phyloP scores from a whole-genome alignment of 2,888 invertebrate genomes.

The Pristionchus japonicus region DNA sequence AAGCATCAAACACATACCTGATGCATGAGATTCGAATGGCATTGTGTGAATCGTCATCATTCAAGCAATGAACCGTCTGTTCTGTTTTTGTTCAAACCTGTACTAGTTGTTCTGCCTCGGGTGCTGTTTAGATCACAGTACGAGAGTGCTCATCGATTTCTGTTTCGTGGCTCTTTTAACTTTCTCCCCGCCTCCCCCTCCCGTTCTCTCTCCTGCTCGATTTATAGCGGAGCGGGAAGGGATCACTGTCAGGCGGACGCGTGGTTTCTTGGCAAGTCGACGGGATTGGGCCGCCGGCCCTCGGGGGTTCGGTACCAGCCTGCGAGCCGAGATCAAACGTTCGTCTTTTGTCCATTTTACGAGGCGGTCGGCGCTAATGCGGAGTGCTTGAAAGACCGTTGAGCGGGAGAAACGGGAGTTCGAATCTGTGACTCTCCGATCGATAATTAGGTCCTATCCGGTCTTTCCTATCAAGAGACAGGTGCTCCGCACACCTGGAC shows the following conservation, averaged over 20 bases:
- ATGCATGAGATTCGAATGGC: neutral
- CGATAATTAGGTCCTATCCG: neutral
- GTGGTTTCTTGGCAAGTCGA: slow-evolving; percentile 42
- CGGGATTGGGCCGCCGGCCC: neutral
- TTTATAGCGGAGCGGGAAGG: neutral
- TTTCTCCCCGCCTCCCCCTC: neutral
- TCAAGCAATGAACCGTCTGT: no score
- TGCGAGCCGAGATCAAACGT: slow-evolving; percentile 44
- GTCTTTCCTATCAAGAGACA: neutral
- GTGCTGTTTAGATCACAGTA: no score
- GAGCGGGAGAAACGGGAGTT: neutral
- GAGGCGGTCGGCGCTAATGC: neutral
- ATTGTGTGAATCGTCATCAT: no score
- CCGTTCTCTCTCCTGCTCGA: neutral
- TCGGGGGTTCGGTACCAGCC: slow-evolving; percentile 14
- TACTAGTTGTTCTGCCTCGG: no score
- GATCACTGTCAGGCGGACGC: slow-evolving; percentile 43
- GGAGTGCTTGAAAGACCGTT: neutral
- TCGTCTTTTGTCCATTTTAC: slow-evolving; percentile 36
- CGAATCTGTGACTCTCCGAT: neutral
- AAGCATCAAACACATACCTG: no score
- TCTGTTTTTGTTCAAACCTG: no score
- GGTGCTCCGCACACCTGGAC: neutral
- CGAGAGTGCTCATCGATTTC: slow-evolving; percentile 8
- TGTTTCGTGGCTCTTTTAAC: neutral